These are phyloP conservation scores for Phylloscopus trochiloides DNA, from an alignment of 2,113 vertebrate species.

Conservation along the genomic window DNA sequence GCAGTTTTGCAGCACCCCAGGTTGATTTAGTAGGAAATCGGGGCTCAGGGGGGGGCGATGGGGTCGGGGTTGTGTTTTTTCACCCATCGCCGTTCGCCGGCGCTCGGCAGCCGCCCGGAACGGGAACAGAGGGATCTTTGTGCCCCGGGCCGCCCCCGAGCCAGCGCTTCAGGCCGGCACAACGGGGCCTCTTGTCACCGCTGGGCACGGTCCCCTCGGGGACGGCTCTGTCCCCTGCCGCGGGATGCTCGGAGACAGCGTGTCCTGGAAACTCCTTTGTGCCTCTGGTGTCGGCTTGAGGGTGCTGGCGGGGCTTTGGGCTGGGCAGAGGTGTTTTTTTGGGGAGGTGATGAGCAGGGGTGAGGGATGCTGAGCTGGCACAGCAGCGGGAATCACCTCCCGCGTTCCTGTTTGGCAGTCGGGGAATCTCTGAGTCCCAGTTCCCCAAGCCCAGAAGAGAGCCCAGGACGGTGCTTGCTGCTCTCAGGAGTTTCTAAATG, in stretches of 20 bases:
- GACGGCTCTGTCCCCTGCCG: background rate
- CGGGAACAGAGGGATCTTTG: conserved; percentile 46
- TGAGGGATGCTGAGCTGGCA: rapidly evolving
- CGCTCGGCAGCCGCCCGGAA: background rate
- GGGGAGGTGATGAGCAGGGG: rapidly evolving
- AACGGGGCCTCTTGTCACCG: conserved; percentile 26
- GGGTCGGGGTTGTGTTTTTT: background rate
- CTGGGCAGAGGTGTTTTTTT: background rate
- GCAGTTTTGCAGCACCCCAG: rapidly evolving
- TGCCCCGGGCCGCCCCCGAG: background rate
- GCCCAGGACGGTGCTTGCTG: background rate
- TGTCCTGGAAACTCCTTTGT: background rate
- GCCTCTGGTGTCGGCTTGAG: background rate
- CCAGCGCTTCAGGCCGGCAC: background rate
- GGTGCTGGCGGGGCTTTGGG: background rate
- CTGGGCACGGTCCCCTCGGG: background rate
- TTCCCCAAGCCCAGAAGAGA: background rate
- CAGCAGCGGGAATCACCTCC: background rate
- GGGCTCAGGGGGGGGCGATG: rapidly evolving
- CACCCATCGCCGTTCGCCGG: rapidly evolving
- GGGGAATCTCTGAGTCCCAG: rapidly evolving
- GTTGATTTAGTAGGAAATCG: rapidly evolving
- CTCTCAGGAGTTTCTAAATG: background rate
- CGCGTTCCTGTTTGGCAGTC: rapidly evolving
- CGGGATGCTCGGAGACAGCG: background rate